Base-by-base conservation (phyloP, 2,888 invertebrate species). In the Hydriomena furcata region DNA sequence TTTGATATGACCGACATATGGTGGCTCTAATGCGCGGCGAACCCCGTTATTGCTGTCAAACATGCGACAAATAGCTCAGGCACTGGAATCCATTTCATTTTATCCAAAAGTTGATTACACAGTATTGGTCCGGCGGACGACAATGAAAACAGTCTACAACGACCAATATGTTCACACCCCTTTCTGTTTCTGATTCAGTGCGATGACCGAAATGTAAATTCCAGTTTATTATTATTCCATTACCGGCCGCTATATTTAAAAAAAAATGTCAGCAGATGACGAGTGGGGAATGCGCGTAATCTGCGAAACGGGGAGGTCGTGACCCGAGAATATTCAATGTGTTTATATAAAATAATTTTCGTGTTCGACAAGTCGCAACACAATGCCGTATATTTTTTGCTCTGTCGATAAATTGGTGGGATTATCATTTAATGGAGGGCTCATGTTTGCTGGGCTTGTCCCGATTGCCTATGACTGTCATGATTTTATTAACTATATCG, bases 221-320 rank as follows among this genome's bases (percentile, higher is more conserved):
- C 84, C 86, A 80, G 88, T 89, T 88, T 90, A 90, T 90, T 91
- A 91, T 90, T 90, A 89, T 89, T 89, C 88, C 89, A 90, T 90
- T 90, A 89, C 73, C 71, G 71, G 76, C 80, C 83, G 77, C 88
- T 88, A 87, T 75, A 86, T 85, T 89, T 88, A 79, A 89, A 90
- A 89, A 89, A 89, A 89, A 89, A 86, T 88, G 87, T 87, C 88
- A 88, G 74, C 82, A 77, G 86, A 87, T 88, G 89, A 89, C 82
- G 85, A 82, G 73, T 73, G 73, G 47, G 81, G 76, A 77, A 65
- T 68, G 66, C 72, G 71, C 73, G 76, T 82, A 83, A 85, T 83
- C 81, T 76, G 78, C 69, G 61, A 65, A 71, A 65, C 72, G 73
- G 78, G 71, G 78, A 80, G 81, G 79, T 74, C 81, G 73, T 73